phyloP scores from a whole-genome alignment of 2,797 vertebrate species.

The Eulemur albifrons region DNA sequence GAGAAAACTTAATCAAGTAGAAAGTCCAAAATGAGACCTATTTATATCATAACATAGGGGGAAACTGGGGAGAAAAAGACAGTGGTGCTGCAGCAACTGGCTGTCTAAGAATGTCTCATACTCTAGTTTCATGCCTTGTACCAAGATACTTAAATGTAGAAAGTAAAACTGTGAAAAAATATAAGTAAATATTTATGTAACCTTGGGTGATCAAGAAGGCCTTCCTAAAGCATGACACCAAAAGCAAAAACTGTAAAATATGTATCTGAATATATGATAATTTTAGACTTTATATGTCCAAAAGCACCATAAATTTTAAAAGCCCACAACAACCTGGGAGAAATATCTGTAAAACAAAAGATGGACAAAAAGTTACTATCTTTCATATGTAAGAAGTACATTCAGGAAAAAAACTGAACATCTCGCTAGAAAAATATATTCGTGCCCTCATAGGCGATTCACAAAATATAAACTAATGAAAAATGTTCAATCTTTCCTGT shows the following conservation, averaged over 20 bases:
- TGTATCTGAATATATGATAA: not conserved
- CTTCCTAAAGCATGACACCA: not conserved
- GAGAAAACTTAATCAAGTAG: not conserved
- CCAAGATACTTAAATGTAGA: not conserved
- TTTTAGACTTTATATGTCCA: not conserved
- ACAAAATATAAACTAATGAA: not conserved
- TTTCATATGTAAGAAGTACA: not conserved
- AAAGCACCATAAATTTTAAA: not conserved
- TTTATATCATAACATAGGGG: not conserved
- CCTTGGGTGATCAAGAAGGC: not conserved
- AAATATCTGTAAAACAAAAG: not conserved
- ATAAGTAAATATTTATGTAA: not conserved
- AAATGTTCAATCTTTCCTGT: not conserved
- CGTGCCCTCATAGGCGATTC: not conserved
- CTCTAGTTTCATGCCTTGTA: not conserved
- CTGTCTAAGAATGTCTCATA: fast-evolving
- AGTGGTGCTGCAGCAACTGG: not conserved
- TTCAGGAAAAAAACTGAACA: not conserved
- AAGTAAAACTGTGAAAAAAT: conserved; percentile 7
- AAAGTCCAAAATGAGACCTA: not conserved
- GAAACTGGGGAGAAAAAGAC: not conserved
- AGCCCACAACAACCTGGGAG: not conserved
- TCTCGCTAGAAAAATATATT: not conserved
- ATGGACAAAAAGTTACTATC: not conserved
- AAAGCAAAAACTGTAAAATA: not conserved